Evolutionary conservation across 2,797 vertebrate species (phyloP).

Genomic region (Urophycis tenuis): DNA sequence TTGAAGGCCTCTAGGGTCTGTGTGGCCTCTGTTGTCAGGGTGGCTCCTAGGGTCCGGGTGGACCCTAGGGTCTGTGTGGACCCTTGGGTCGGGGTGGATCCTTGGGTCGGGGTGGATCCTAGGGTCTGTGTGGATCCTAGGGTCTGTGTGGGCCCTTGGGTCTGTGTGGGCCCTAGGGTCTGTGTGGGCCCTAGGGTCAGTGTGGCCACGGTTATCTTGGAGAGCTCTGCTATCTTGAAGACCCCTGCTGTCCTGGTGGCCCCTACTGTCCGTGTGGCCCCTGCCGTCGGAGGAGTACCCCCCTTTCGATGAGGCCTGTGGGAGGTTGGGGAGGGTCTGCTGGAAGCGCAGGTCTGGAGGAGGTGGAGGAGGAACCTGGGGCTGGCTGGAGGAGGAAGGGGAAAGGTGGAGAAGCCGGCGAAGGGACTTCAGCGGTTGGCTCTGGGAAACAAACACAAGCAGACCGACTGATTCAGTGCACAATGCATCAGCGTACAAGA

Average conservation of each 20-base stretch:
- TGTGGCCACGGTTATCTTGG: neutral
- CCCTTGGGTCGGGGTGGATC: neutral
- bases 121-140: neutral
- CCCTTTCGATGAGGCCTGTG: slow-evolving; percentile 83
- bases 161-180: neutral
- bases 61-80: neutral
- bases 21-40: neutral
- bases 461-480: neutral
- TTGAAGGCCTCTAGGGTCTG: neutral
- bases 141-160: neutral
- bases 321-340: slow-evolving; percentile 79
- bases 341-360: slow-evolving; percentile 91
- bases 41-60: neutral
- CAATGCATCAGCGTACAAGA: neutral
- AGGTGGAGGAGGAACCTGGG: slow-evolving; percentile 68
- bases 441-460: slow-evolving; percentile 65
- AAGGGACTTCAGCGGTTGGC: slow-evolving; percentile 92
- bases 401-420: slow-evolving; percentile 92
- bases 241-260: slow-evolving; percentile 51
- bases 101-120: neutral
- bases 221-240: slow-evolving; percentile 14
- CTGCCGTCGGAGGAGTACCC: slow-evolving; percentile 78
- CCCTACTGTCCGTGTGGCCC: slow-evolving; percentile 37
- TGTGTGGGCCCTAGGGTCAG: neutral
- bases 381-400: slow-evolving; percentile 68